Percentiles rank a stretch among this genome's conserved stretches.
phyloP scores from a whole-genome alignment of 2,797 vertebrate species.

The Poeciliopsis presidionis region DNA sequence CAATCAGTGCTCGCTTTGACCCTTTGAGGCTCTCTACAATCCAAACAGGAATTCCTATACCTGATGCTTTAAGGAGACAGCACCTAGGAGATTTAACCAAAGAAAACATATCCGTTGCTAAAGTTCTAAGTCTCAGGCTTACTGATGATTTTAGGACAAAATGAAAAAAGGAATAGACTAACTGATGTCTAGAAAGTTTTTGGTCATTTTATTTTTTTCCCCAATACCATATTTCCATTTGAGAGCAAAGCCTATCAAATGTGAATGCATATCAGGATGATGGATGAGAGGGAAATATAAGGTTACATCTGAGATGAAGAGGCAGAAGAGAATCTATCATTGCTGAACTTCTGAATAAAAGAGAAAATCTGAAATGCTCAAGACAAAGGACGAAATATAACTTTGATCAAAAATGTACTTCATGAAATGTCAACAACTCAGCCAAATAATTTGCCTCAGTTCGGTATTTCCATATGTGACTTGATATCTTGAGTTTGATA shows the following conservation, averaged over 20 bases:
- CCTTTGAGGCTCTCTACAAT: conserved; percentile 35
- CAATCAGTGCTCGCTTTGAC: conserved; percentile 36
- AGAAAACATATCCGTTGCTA: not conserved
- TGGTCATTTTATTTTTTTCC: not conserved
- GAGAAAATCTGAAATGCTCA: not conserved
- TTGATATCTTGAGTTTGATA: not conserved
- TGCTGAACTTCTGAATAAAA: conserved; percentile 9
- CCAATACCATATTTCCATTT: not conserved
- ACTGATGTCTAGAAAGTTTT: not conserved
- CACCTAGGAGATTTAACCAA: not conserved
- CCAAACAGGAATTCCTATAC: conserved; percentile 16
- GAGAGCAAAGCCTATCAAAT: not conserved
- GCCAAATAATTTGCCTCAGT: not conserved
- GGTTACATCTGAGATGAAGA: conserved; percentile 40
- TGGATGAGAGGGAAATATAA: conserved; percentile 41
- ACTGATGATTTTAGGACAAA: not conserved
- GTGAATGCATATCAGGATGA: conserved; percentile 29
- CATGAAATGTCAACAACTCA: not conserved
- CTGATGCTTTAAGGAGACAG: not conserved
- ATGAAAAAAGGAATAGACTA: not conserved
- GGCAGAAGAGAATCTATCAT: conserved; percentile 21
- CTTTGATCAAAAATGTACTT: not conserved
- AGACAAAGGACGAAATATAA: conserved; percentile 7
- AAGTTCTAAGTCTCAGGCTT: not conserved
- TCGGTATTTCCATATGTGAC: not conserved